Evolutionary conservation across 2,797 vertebrate species (phyloP).

Genomic region (Percopsis omiscomaycus): DNA sequence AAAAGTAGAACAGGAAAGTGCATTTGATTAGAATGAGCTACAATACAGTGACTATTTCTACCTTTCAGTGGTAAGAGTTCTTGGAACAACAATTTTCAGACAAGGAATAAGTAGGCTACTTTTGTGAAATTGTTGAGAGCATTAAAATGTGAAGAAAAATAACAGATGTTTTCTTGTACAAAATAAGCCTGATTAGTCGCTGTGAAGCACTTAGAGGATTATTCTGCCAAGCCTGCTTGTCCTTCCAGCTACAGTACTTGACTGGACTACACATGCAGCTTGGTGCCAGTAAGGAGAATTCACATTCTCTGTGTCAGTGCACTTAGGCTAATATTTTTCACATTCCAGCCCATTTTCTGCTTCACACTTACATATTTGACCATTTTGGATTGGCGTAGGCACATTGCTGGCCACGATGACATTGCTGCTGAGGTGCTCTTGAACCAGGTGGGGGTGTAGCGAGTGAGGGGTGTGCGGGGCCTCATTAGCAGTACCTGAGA

Average conservation of each 20-base stretch:
- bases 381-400: slow-evolving; percentile 90
- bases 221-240: slow-evolving; percentile 65
- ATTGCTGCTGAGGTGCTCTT: slow-evolving; percentile 94
- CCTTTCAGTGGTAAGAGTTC: slow-evolving; percentile 26
- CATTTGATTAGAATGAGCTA: slow-evolving; percentile 28
- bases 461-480: slow-evolving; percentile 90
- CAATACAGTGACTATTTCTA: slow-evolving; percentile 36
- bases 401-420: slow-evolving; percentile 92
- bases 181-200: slow-evolving; percentile 79
- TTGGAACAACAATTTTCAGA: slow-evolving; percentile 49
- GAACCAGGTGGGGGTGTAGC: slow-evolving; percentile 96
- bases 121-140: slow-evolving; percentile 75
- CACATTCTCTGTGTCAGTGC: slow-evolving; percentile 1
- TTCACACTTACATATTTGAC: slow-evolving; percentile 93
- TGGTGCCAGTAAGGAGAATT: slow-evolving; percentile 17
- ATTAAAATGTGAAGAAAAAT: slow-evolving; percentile 75
- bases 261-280: slow-evolving; percentile 50
- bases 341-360: not conserved
- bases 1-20: slow-evolving; percentile 55
- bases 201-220: slow-evolving; percentile 73
- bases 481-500: slow-evolving; percentile 90
- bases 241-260: slow-evolving; percentile 52
- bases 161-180: slow-evolving; percentile 76
- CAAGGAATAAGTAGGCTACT: slow-evolving; percentile 58
- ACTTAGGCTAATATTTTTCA: slow-evolving; percentile 13